Evolutionary conservation across 1,140 invertebrate genomes (phyloP).

Genomic region (Euwallacea fornicatus): DNA sequence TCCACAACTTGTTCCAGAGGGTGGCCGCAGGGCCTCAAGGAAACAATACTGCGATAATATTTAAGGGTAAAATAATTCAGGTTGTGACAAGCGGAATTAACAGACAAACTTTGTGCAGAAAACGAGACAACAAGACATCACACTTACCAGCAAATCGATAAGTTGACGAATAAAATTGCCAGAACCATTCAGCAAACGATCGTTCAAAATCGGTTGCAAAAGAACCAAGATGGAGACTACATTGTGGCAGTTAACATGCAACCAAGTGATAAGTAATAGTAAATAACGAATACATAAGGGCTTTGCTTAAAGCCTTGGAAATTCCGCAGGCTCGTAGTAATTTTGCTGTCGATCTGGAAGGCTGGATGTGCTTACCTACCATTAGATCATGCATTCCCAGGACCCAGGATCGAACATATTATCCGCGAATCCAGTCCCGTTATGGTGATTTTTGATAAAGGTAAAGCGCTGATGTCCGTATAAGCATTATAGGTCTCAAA

Average conservation of each 20-base stretch:
- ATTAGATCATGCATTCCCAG: slow-evolving; percentile 75
- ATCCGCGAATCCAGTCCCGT: slow-evolving; percentile 72
- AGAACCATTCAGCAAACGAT: slow-evolving; percentile 39
- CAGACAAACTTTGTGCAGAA: slow-evolving; percentile 16
- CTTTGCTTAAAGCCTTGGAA: too few species aligned
- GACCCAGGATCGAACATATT: slow-evolving; percentile 73
- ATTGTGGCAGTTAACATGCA: slow-evolving; percentile 76
- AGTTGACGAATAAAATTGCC: slow-evolving; percentile 44
- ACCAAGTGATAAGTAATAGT: slow-evolving; percentile 60
- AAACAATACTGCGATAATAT: slow-evolving; percentile 48
- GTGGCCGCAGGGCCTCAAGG: slow-evolving; percentile 32
- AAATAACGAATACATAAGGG: too few species aligned
- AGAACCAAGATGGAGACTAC: slow-evolving; percentile 66
- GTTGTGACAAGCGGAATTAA: neutral
- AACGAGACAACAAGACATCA: slow-evolving; percentile 36
- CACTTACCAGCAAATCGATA: slow-evolving; percentile 42
- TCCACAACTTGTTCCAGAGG: slow-evolving; percentile 47
- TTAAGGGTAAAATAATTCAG: slow-evolving; percentile 43
- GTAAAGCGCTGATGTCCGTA: slow-evolving; percentile 25
- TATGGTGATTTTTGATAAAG: slow-evolving; percentile 67
- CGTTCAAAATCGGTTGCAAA: slow-evolving; percentile 45
- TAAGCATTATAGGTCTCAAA: too few species aligned
- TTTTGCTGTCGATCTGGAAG: slow-evolving; percentile 77
- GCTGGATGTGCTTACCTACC: slow-evolving; percentile 80
- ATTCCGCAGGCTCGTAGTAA: slow-evolving; percentile 60